Evolutionary conservation across 64 coral and sea anemone genomes (phyloP).

Genomic region (Platygyra sinensis): DNA sequence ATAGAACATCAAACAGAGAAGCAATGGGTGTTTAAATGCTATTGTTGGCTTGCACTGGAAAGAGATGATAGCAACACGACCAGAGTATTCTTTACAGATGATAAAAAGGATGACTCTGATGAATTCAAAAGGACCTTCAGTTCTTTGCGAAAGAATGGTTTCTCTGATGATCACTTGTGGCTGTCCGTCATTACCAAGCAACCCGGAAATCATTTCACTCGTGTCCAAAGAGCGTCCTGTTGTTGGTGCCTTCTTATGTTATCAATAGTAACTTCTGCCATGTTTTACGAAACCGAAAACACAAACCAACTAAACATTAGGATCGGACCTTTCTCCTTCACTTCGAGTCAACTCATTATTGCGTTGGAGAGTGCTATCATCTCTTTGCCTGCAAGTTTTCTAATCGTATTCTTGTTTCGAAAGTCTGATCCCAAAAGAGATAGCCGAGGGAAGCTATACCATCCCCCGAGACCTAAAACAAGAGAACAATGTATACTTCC

Average conservation of each 20-base stretch:
- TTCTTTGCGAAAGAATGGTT: not conserved
- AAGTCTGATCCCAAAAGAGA: not conserved
- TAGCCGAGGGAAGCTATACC: not conserved
- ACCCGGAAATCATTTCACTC: conserved; percentile 34
- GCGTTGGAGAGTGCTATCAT: conserved; percentile 1
- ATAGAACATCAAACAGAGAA: not conserved
- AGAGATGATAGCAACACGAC: conserved; percentile 42
- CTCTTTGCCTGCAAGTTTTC: not conserved
- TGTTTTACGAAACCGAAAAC: conserved; percentile 34
- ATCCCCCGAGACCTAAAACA: not conserved
- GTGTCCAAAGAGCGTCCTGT: conserved; percentile 41
- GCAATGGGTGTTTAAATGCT: conserved; percentile 44
- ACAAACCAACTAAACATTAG: not conserved
- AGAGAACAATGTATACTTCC: not conserved
- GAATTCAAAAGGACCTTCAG: conserved; percentile 45
- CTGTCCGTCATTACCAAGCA: conserved; percentile 20
- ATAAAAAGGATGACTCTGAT: not conserved
- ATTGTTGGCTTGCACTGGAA: conserved; percentile 64
- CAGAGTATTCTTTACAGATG: not conserved
- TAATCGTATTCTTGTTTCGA: conserved; percentile 15
- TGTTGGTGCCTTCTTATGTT: conserved; percentile 24
- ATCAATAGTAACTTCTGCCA: conserved; percentile 30
- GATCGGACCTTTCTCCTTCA: conserved; percentile 12
- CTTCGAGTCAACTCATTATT: conserved; percentile 7
- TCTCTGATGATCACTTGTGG: conserved; percentile 42